Evolutionary conservation across 1,140 invertebrate genomes (phyloP).

Genomic region (Atta texana): DNA sequence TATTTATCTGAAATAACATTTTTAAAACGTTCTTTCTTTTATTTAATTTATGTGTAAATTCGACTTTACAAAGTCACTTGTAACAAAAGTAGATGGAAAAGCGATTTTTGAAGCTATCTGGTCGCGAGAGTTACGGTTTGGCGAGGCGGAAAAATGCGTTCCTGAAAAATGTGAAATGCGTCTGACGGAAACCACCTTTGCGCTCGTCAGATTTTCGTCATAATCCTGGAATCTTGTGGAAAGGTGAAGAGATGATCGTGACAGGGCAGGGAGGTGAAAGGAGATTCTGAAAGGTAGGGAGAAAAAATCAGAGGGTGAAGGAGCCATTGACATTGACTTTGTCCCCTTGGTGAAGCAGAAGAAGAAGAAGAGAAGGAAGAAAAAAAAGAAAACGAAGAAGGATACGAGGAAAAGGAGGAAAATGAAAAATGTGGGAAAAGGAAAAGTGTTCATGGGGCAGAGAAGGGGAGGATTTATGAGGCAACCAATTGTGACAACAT

Average conservation of each 20-base stretch:
- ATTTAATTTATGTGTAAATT: conserved; percentile 48
- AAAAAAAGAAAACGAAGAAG: background rate
- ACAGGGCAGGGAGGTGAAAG: background rate
- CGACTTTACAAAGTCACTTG: background rate
- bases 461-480: conserved; percentile 27
- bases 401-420: background rate
- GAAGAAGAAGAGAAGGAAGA: background rate
- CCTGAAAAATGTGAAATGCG: conserved; percentile 67
- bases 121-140: conserved; percentile 10
- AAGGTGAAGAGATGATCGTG: conserved; percentile 9
- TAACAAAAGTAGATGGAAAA: conserved; percentile 16
- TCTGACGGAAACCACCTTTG: conserved; percentile 47
- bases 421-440: conserved; percentile 28
- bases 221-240: conserved; percentile 46
- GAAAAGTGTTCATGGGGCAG: background rate
- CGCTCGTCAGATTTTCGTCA: conserved; percentile 58
- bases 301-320: conserved; percentile 16
- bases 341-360: background rate
- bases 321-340: conserved; percentile 72
- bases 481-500: conserved; percentile 52
- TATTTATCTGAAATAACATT: background rate
- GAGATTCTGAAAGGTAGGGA: background rate
- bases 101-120: conserved; percentile 60
- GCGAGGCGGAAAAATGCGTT: conserved; percentile 66
- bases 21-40: background rate